These are phyloP conservation scores for Bradypodion ventrale DNA, from an alignment of 2,797 vertebrate species.

Conservation along the genomic window DNA sequence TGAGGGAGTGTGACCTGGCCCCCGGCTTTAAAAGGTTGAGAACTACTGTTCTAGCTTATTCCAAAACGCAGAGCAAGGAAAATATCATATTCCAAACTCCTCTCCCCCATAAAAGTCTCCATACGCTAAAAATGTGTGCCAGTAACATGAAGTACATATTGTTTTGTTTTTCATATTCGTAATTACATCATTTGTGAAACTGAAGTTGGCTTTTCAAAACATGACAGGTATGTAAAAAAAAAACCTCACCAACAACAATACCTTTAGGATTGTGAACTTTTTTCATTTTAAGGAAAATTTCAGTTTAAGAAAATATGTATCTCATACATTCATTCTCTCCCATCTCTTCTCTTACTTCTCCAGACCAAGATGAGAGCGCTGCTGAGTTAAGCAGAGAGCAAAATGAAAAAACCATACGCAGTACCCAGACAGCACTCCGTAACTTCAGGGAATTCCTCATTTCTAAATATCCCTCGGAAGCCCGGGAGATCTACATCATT, in stretches of 20 bases:
- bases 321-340: constrained; percentile 76
- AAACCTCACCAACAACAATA: too few relatives aligned
- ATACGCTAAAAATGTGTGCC: constrained; percentile 46
- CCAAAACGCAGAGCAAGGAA: constrained; percentile 45
- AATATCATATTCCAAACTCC: constrained; percentile 40
- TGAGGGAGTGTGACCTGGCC: too few relatives aligned
- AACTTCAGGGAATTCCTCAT: constrained; percentile 86
- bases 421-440: constrained; percentile 84
- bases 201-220: constrained; percentile 66
- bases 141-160: constrained; percentile 55
- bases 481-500: constrained; percentile 83
- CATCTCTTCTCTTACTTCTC: constrained; percentile 56
- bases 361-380: constrained; percentile 83
- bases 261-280: constrained; percentile 55
- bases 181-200: constrained; percentile 69
- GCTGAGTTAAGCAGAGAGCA: constrained; percentile 84
- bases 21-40: too few relatives aligned
- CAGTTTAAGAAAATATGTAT: constrained; percentile 58
- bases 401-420: constrained; percentile 87
- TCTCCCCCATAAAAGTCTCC: constrained; percentile 53
- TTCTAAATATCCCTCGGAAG: constrained; percentile 84
- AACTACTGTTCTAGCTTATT: constrained; percentile 50
- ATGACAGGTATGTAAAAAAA: constrained; percentile 59
- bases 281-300: constrained; percentile 62
- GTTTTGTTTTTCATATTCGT: constrained; percentile 48